These are phyloP conservation scores for Clivina fossor DNA, from an alignment of 2,888 invertebrate species.

Conservation along the genomic window DNA sequence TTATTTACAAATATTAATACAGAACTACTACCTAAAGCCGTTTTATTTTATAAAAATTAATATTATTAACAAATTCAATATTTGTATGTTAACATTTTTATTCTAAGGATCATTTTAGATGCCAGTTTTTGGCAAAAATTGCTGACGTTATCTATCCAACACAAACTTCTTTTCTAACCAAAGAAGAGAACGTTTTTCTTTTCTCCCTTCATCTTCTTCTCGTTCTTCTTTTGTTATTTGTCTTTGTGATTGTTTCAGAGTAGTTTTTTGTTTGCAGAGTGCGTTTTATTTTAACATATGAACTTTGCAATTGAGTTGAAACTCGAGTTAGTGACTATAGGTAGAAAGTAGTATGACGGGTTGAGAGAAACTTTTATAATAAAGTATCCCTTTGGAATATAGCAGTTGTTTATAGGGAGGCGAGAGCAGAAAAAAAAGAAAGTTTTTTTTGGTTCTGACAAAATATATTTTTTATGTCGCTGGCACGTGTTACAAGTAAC, in stretches of 20 bases:
- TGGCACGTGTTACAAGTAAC: constrained; percentile 5
- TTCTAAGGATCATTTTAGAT: no score
- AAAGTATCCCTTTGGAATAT: constrained; percentile 25
- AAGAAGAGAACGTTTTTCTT: no score
- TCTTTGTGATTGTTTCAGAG: constrained; percentile 26
- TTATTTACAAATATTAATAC: no score
- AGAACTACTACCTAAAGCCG: no score
- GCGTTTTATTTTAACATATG: constrained; percentile 32
- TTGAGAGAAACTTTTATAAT: constrained; percentile 23
- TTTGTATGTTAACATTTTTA: no score
- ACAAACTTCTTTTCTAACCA: no score
- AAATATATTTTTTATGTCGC: constrained; percentile 25
- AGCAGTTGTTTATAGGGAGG: constrained; percentile 23
- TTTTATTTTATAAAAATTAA: no score
- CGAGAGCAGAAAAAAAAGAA: no score
- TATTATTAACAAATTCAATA: no score
- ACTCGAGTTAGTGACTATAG: background rate
- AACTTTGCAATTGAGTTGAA: constrained; percentile 31
- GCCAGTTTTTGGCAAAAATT: no score
- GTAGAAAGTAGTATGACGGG: constrained; percentile 6
- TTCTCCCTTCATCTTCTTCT: constrained; percentile 1
- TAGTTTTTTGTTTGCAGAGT: constrained; percentile 20
- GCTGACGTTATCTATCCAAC: no score
- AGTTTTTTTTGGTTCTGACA: constrained; percentile 2
- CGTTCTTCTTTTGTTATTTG: constrained; percentile 14